Evolutionary conservation across 2,113 vertebrate species (phyloP).

Genomic region (Catharus bicknelli): DNA sequence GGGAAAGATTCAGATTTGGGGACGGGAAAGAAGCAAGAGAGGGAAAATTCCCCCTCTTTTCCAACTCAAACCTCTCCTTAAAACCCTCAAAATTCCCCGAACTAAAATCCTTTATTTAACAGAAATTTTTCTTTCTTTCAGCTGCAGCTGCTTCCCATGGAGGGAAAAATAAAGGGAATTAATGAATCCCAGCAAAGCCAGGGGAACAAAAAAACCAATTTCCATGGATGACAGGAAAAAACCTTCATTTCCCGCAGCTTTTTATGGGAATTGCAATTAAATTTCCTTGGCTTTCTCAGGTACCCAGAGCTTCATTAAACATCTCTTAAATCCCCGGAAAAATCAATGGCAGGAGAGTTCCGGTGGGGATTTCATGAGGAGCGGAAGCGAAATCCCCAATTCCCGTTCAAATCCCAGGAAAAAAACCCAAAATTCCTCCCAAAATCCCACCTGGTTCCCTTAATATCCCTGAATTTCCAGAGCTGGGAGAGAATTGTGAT

Average conservation of each 20-base stretch:
- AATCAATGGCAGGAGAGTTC: slow-evolving; percentile 7
- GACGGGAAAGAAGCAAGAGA: background rate
- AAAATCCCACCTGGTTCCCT: slow-evolving; percentile 58
- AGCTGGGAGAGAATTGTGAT: slow-evolving; percentile 32
- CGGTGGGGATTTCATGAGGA: rapidly evolving
- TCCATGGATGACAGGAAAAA: background rate
- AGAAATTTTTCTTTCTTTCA: background rate
- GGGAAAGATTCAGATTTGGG: background rate
- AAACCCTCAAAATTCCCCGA: background rate
- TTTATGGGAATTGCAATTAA: slow-evolving; percentile 43
- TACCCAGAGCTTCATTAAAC: slow-evolving; percentile 47
- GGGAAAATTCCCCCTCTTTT: background rate
- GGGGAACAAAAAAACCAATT: background rate
- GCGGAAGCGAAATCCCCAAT: slow-evolving; percentile 47
- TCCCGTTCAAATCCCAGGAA: slow-evolving; percentile 50
- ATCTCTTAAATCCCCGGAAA: slow-evolving; percentile 7
- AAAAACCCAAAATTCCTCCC: background rate
- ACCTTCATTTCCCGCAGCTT: background rate
- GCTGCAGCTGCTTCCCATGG: background rate
- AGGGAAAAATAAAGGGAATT: background rate
- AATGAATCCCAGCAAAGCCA: background rate
- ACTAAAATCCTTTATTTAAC: background rate
- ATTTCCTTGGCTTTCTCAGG: background rate
- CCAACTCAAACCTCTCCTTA: background rate
- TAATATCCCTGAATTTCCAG: slow-evolving; percentile 55